Evolutionary conservation across 2,888 invertebrate genomes (phyloP), one percentile per base, ranked within the genome.

Genomic region (Acronicta psi): DNA sequence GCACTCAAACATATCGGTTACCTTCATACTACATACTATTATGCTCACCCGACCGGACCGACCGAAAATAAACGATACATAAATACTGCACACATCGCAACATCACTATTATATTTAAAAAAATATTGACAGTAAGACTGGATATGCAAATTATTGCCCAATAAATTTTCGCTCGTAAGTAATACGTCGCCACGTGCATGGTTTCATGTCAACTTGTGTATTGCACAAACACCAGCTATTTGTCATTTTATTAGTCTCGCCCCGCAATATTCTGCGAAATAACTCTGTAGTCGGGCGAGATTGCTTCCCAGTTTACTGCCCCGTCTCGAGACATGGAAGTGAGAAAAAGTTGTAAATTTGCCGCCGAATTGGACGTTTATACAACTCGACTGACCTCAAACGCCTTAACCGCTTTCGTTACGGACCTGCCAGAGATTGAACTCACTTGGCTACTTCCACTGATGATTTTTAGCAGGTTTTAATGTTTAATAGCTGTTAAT

Each of bases 261-360:
- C 81, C 86, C 85, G 89, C 89, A 90, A 92, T 92, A 91, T 91
- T 90, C 90, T 85, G 83, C 83, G 87, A 87, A 91, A 91, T 92
- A 91, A 91, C 89, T 90, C 85, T 82, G 87, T 81, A 82, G 86
- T 85, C 79, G 77, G 82, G 81, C 85, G 87, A 91, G 91, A 91
- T 92, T 92, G 92, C 92, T 89, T 89, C 88, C 81, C 84, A 85
- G 86, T 93, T 92, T 93, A 92, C 89, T 87, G 86, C 91, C 87
- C 77, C 83, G 81, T 83, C 80, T 85, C 79, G 84, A 85, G 85
- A 85, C 84, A 84, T 69, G 75, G 75, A 85, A 82, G 83, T 79
- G 86, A 86, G 90, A 91, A 91, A 91, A 91, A 90, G 90, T 92
- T 92, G 92, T 93, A 93, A 92, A 92, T 92, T 93, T 90, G 86